Conservation (phyloP, 2,888 invertebrate species). For the Trichopoda pennipes region DNA sequence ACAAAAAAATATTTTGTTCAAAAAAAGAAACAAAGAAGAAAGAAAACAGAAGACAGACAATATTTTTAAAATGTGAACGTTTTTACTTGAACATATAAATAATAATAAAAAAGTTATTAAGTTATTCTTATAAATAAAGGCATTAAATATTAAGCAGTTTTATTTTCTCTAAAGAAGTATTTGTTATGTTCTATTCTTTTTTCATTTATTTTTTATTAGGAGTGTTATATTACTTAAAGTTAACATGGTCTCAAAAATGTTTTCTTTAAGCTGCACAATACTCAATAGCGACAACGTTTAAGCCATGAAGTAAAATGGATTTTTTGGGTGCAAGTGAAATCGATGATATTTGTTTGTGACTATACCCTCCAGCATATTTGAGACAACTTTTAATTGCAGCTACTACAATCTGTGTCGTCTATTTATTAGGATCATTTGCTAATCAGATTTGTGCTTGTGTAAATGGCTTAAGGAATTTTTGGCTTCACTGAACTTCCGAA, state of each 20-base stretch:
- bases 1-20: conserved; percentile 52
- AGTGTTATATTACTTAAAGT: conserved; percentile 20
- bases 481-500: too few relatives aligned
- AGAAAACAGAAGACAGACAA: conserved; percentile 64
- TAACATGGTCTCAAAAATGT: conserved; percentile 30
- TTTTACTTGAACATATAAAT: conserved; percentile 61
- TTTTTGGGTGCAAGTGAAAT: conserved; percentile 36
- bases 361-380: conserved; percentile 25
- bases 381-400: too few relatives aligned
- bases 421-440: too few relatives aligned
- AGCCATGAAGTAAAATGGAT: conserved; percentile 45
- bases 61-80: conserved; percentile 68
- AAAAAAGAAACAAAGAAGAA: conserved; percentile 64
- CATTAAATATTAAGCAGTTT: conserved; percentile 46
- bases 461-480: too few relatives aligned
- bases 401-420: too few relatives aligned
- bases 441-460: too few relatives aligned
- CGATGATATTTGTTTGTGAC: conserved; percentile 3
- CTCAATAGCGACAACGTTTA: conserved; percentile 34
- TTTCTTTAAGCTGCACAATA: conserved; percentile 37
- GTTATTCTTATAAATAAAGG: conserved; percentile 53
- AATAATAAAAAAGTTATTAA: conserved; percentile 41
- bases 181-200: neutral
- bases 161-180: neutral
- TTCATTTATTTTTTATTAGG: conserved; percentile 14